Base-by-base conservation (phyloP, 2,888 invertebrate species). In the Torymus aiolomorphi region DNA sequence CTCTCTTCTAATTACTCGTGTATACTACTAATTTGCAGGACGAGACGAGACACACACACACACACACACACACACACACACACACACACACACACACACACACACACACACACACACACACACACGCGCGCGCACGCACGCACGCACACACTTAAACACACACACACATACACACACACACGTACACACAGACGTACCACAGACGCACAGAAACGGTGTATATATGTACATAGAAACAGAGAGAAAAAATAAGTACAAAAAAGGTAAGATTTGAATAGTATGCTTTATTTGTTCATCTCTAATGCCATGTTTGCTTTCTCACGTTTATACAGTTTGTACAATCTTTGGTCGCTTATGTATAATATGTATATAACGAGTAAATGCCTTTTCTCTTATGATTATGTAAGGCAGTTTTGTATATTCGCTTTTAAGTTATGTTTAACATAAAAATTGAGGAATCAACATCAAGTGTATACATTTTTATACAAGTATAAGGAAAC, bases 121-220 rank as follows among this genome's bases (percentile, higher is more conserved):
- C n/a, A 67, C 54, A 54, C 62, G 76, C 78, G 74, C 62, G 76
- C 73, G 80, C 72, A n/a, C n/a, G n/a, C n/a, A n/a, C n/a, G n/a
- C n/a, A n/a, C n/a, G n/a, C n/a, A 31, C n/a, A n/a, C 14, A n/a
- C 42, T n/a, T n/a, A n/a, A n/a, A 71, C 0, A 61, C 13, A 56
- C n/a, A 69, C 56, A 56, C 72, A n/a, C n/a, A n/a, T n/a, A n/a
- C n/a, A n/a, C n/a, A n/a, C n/a, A n/a, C n/a, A n/a, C n/a, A 14
- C 24, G 31, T 31, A 31, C 8, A 31, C 31, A 31, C 62, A 62
- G 2, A 62, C 42, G 42, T 14, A 62, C n/a, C 42, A 31, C 42
- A 14, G 31, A 31, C 31, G 31, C 31, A 31, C 31, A 31, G 31
- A 31, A 3, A 31, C 31, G 31, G 31, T 31, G 3, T 3, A 24